These are phyloP conservation scores for Nomada fucata DNA, from an alignment of 2,888 invertebrate genomes.

Conservation along the genomic window DNA sequence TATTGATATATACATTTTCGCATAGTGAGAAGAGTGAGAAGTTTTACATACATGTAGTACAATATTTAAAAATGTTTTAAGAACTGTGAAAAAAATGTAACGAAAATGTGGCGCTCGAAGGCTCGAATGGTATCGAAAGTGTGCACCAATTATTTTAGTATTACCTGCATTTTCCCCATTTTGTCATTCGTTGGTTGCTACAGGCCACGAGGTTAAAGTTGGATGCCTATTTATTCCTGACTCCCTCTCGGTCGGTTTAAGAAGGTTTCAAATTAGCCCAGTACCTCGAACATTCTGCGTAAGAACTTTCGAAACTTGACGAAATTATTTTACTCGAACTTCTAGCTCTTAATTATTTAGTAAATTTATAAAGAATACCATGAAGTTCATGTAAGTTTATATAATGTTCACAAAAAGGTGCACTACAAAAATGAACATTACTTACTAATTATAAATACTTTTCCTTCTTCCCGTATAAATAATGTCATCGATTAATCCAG, in stretches of 20 bases:
- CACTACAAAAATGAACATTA: no score
- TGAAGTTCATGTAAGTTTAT: not conserved
- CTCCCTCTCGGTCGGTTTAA: conserved; percentile 32
- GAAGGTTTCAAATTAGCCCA: conserved; percentile 40
- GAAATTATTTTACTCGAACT: conserved; percentile 22
- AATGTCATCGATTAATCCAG: not conserved
- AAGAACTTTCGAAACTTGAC: conserved; percentile 29
- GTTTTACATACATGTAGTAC: no score
- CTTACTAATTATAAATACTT: not conserved
- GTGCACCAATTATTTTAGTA: not conserved
- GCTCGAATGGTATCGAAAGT: not conserved
- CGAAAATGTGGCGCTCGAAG: not conserved
- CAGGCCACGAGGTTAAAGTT: conserved; percentile 35
- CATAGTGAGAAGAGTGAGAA: not conserved
- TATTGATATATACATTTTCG: not conserved
- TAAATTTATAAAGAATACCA: conserved; percentile 19
- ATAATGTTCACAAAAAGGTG: no score
- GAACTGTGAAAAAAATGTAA: not conserved
- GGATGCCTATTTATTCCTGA: conserved; percentile 36
- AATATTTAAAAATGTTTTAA: no score
- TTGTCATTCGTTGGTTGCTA: conserved; percentile 46
- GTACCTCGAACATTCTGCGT: conserved; percentile 20
- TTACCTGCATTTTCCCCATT: conserved; percentile 59
- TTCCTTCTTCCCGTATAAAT: not conserved
- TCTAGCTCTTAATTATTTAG: conserved; percentile 10